phyloP scores from a whole-genome alignment of 2,113 vertebrate genomes.

The Actenoides lindsayi region DNA sequence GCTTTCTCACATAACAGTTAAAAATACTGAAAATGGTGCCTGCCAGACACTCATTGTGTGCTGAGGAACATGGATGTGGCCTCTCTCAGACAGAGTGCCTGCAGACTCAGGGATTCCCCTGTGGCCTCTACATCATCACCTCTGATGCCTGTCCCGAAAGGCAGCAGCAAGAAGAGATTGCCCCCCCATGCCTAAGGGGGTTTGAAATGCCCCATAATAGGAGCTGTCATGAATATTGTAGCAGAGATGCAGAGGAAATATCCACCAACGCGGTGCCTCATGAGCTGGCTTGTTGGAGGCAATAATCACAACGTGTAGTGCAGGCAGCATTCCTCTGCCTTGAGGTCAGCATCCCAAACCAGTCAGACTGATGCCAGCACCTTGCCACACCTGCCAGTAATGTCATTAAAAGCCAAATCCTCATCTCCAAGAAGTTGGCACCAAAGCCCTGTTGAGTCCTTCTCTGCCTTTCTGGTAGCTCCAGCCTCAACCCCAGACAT shows the following conservation, averaged over 20 bases:
- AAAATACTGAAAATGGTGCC: not conserved
- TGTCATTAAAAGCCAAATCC: not conserved
- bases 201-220: not conserved
- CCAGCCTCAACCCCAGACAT: not conserved
- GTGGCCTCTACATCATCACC: fast-evolving
- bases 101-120: not conserved
- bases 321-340: constrained; percentile 37
- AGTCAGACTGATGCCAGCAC: not conserved
- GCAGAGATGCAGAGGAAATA: not conserved
- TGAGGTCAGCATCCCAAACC: constrained; percentile 39
- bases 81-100: fast-evolving
- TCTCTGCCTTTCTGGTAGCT: not conserved
- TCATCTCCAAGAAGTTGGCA: not conserved
- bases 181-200: not conserved
- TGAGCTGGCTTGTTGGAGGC: not conserved
- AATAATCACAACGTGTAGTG: not conserved
- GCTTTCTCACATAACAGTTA: not conserved
- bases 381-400: not conserved
- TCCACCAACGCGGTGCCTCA: fast-evolving
- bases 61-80: not conserved
- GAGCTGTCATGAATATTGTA: not conserved
- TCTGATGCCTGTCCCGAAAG: not conserved
- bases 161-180: not conserved
- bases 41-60: not conserved
- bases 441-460: not conserved